A percentile compares a stretch with the other conserved stretches of the same genome.
Conservation (phyloP, 2,888 invertebrate species). For the Mycalesis mineus region DNA sequence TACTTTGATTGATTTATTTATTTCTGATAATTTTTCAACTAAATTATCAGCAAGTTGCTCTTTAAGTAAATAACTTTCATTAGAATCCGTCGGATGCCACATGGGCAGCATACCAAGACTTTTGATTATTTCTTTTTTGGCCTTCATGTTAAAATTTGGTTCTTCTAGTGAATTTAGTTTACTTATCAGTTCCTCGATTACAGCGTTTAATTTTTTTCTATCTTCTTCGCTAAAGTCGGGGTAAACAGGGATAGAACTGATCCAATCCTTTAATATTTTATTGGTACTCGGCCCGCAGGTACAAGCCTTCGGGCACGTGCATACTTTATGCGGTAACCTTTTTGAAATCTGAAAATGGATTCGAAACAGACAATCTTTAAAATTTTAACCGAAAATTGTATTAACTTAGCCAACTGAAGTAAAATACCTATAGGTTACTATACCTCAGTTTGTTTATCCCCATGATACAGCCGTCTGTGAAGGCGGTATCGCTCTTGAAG, state of each 20-base stretch:
- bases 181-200: constrained; percentile 6
- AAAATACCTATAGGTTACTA: too few relatives aligned
- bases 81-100: constrained; percentile 12
- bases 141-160: constrained; percentile 14
- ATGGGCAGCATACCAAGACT: constrained; percentile 21
- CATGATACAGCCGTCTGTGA: constrained; percentile 10
- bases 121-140: constrained; percentile 16
- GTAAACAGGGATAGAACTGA: constrained; percentile 17
- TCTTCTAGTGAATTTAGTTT: constrained; percentile 12
- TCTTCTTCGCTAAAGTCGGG: constrained; percentile 11
- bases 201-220: constrained; percentile 6
- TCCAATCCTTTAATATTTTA: constrained; percentile 13
- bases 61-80: constrained; percentile 1
- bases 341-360: neutral
- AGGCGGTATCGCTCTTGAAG: constrained; percentile 11
- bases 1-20: neutral
- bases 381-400: too few relatives aligned
- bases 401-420: too few relatives aligned
- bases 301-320: constrained; percentile 1
- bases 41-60: constrained; percentile 19
- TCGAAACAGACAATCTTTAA: neutral
- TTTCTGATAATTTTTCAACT: constrained; percentile 4
- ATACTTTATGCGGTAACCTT: neutral
- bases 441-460: neutral
- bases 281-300: neutral